Percentiles rank a stretch among this genome's conserved stretches.
Conservation (phyloP, 2,888 invertebrate genomes). For the Melitaea athalia region DNA sequence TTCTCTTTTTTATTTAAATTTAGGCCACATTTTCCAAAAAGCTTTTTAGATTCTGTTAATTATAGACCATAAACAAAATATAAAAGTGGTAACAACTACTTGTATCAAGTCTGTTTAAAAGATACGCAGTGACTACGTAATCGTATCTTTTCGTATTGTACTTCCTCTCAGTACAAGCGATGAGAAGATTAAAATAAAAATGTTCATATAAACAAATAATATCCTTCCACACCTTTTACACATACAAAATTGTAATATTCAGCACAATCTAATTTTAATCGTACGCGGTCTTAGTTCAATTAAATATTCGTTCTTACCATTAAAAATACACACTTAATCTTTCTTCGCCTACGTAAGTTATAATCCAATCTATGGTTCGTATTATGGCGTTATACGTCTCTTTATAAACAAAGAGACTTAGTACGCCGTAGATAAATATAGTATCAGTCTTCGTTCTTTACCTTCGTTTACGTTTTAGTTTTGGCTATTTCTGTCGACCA, state of each 20-base stretch:
- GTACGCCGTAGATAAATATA: slow-evolving; percentile 60
- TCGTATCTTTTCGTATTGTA: background rate
- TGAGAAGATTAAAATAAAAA: background rate
- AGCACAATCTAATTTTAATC: background rate
- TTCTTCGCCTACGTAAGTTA: slow-evolving; percentile 32
- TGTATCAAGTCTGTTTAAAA: background rate
- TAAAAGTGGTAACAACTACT: no score
- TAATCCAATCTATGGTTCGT: slow-evolving; percentile 42
- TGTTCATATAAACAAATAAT: background rate
- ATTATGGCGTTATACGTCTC: slow-evolving; percentile 58
- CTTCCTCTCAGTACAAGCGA: background rate
- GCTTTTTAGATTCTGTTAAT: no score
- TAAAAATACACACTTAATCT: slow-evolving; percentile 1
- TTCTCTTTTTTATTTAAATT: no score
- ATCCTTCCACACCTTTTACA: no score
- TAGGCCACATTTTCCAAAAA: no score
- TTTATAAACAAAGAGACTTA: slow-evolving; percentile 70
- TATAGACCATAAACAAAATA: no score
- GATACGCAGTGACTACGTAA: background rate
- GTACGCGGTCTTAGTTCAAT: background rate
- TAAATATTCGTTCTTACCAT: background rate
- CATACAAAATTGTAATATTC: background rate
- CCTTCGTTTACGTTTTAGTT: slow-evolving; percentile 46
- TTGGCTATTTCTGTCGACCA: slow-evolving; percentile 51
- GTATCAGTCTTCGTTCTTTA: slow-evolving; percentile 54